Base-by-base conservation (phyloP, 2,113 vertebrate species). In the Salvelinus fontinalis region DNA sequence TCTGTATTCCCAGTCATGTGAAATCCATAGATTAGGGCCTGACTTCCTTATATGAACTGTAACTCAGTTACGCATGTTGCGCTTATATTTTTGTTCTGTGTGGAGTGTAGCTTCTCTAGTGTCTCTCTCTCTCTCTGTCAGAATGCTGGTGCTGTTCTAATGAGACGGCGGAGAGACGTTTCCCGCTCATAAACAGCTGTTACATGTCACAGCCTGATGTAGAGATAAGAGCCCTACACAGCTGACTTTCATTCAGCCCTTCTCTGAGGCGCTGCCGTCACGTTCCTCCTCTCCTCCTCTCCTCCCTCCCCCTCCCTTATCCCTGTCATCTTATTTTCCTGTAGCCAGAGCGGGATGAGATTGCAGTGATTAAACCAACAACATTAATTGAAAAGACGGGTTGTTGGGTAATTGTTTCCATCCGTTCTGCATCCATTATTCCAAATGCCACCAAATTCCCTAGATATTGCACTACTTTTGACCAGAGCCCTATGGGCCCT, bases 351-450 rank as follows among this genome's bases (percentile, higher is more conserved):
- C 44, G 39, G 20, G 69, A 49, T 60, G 62, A 80, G 69, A 75
- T 60, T 72, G 51, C 67, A 78, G 79, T 76, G 81, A 88, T 87
- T 71, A 80, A 80, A 83, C 82, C 78, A 73, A 74, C 75, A 1
- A 51, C 70, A 67, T 74, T 87, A 87, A 86, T 81, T 89, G 75
- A 83, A 89, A 66, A 81, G 84, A 88, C 80, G 84, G 81, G 76
- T 84, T 86, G 79, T 80, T 44, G 39, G 39, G 39, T 12, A 44
- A 44, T 44, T 78, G 81, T 73, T 79, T 84, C 62, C 71, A 70
- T 83, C 85, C 70, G 76, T 76, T 87, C 67, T 18, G 73, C 70
- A 74, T 79, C 77, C 74, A 79, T 86, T 79, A 83, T 87, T 18
- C 51, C 51, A 54, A 54, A 54, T 54, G 12, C 8, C 16, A 13